Percentiles rank a stretch among this genome's conserved stretches.
Evolutionary conservation across 1,140 invertebrate genomes (phyloP).

Genomic region (Aphis craccivora): DNA sequence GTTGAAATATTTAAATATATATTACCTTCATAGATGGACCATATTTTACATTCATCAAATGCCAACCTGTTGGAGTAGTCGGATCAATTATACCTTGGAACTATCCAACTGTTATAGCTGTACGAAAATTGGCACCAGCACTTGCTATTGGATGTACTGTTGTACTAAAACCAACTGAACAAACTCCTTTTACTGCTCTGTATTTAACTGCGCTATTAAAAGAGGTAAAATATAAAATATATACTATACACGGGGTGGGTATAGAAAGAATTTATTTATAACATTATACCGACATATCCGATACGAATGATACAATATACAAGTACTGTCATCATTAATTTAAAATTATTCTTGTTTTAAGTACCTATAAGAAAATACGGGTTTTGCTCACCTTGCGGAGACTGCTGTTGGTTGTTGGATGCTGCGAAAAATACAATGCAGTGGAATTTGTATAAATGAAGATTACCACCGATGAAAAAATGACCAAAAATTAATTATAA

Average conservation of each 20-base stretch:
- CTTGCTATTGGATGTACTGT: conserved; percentile 84
- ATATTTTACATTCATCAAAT: conserved; percentile 71
- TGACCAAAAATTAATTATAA: too few species aligned
- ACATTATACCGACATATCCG: too few species aligned
- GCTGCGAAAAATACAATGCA: too few species aligned
- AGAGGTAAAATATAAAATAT: conserved; percentile 67
- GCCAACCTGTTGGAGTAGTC: conserved; percentile 86
- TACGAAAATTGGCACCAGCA: conserved; percentile 87
- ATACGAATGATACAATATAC: too few species aligned
- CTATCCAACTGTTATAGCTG: conserved; percentile 82
- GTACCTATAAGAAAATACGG: too few species aligned
- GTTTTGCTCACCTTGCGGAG: too few species aligned
- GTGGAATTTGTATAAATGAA: too few species aligned
- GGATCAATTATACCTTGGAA: conserved; percentile 94
- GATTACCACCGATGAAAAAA: too few species aligned
- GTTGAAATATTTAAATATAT: neutral
- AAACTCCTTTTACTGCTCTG: conserved; percentile 89
- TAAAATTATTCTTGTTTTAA: too few species aligned
- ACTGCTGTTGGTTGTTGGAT: too few species aligned
- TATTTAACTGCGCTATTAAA: conserved; percentile 79
- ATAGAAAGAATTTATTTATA: too few species aligned
- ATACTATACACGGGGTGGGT: neutral
- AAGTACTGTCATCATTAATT: too few species aligned
- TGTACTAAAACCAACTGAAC: conserved; percentile 91
- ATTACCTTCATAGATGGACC: conserved; percentile 64